phyloP scores from a whole-genome alignment of 2,888 invertebrate genomes.

The Dione vanillae region DNA sequence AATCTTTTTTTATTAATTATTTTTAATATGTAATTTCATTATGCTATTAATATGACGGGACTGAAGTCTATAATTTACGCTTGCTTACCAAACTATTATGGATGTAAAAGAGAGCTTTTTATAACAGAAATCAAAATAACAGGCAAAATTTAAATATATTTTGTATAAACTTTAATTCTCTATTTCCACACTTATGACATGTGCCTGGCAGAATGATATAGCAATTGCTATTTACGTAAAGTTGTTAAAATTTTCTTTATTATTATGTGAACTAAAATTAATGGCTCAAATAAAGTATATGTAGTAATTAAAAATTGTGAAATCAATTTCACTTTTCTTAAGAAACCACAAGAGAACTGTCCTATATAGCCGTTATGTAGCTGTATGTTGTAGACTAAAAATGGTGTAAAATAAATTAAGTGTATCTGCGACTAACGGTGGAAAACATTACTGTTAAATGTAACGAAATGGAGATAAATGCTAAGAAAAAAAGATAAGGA shows the following conservation, averaged over 20 bases:
- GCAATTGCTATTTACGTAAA: too few relatives aligned
- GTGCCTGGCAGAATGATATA: too few relatives aligned
- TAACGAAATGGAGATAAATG: slow-evolving; percentile 80
- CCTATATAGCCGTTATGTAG: too few relatives aligned
- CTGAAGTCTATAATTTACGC: background rate
- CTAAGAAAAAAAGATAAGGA: slow-evolving; percentile 73
- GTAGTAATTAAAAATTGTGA: background rate
- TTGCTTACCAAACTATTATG: background rate
- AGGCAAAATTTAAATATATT: too few relatives aligned
- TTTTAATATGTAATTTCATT: too few relatives aligned
- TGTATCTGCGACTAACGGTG: slow-evolving; percentile 40
- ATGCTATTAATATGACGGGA: background rate
- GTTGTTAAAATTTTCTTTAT: too few relatives aligned
- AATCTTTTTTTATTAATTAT: too few relatives aligned
- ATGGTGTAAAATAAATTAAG: slow-evolving; percentile 34
- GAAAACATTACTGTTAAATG: slow-evolving; percentile 68
- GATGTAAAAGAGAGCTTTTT: background rate
- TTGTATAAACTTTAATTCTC: too few relatives aligned
- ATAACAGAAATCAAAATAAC: too few relatives aligned
- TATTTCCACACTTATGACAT: too few relatives aligned
- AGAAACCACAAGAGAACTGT: background rate
- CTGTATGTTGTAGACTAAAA: slow-evolving; percentile 10
- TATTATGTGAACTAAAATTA: too few relatives aligned
- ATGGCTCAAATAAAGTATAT: too few relatives aligned
- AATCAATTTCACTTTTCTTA: background rate